These are phyloP conservation scores for Takifugu rubripes DNA, from an alignment of 2,797 vertebrate species.

Conservation along the genomic window DNA sequence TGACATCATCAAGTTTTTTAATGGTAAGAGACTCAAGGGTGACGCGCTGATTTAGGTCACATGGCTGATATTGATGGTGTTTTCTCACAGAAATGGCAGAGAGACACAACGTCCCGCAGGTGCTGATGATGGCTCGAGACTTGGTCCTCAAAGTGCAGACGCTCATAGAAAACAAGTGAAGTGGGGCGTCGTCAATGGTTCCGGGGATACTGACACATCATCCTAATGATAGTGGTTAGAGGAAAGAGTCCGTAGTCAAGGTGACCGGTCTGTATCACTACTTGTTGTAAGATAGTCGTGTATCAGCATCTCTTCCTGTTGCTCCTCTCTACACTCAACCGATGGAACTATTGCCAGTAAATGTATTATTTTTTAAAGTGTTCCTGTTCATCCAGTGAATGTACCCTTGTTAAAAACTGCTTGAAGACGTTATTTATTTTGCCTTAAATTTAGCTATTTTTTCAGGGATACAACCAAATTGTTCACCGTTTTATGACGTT, in stretches of 20 bases:
- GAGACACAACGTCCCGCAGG: conserved; percentile 86
- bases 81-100: conserved; percentile 91
- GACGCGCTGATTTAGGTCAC: neutral
- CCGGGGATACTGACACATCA: conserved; percentile 13
- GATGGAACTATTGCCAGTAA: conserved; percentile 46
- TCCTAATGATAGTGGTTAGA: neutral
- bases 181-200: conserved; percentile 17
- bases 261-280: conserved; percentile 10
- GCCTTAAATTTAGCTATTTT: conserved; percentile 67
- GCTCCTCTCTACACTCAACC: conserved; percentile 45
- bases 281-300: conserved; percentile 29
- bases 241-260: conserved; percentile 2
- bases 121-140: conserved; percentile 91
- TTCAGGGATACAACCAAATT: conserved; percentile 67
- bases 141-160: conserved; percentile 96
- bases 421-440: conserved; percentile 70
- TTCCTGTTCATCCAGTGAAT: conserved; percentile 64
- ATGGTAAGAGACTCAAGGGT: conserved; percentile 74
- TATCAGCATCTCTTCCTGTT: conserved; percentile 20
- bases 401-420: conserved; percentile 62
- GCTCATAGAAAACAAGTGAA: conserved; percentile 97
- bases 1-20: conserved; percentile 99
- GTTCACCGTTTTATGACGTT: conserved; percentile 26
- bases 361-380: conserved; percentile 43
- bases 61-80: neutral